phyloP scores from a whole-genome alignment of 2,113 vertebrate genomes.

The Vicugna pacos region DNA sequence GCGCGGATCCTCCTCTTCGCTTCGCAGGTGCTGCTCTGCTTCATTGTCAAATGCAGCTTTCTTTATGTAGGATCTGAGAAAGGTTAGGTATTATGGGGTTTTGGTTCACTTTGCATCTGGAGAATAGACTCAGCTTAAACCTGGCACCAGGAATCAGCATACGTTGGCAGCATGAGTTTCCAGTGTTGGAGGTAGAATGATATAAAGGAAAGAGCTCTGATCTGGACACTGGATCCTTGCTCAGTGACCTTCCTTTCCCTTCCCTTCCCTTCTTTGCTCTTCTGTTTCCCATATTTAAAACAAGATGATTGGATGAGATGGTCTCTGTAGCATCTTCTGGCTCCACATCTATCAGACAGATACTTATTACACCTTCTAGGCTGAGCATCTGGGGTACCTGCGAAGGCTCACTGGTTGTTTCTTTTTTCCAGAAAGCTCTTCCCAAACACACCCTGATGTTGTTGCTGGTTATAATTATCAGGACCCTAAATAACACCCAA shows the following conservation, averaged over 20 bases:
- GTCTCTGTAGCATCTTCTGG: neutral
- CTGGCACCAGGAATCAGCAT: neutral
- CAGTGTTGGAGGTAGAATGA: neutral
- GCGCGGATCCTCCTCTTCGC: neutral
- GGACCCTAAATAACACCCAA: neutral
- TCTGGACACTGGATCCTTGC: neutral
- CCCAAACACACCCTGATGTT: neutral
- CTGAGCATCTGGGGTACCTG: neutral
- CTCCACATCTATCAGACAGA: neutral
- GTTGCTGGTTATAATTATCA: neutral
- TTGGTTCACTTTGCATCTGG: neutral
- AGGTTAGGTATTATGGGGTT: neutral
- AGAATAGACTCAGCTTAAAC: neutral
- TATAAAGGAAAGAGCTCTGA: neutral
- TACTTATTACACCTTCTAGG: neutral
- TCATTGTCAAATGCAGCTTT: neutral
- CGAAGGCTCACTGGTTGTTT: neutral
- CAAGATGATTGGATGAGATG: neutral
- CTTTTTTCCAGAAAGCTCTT: neutral
- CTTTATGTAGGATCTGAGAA: neutral
- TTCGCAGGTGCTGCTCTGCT: neutral
- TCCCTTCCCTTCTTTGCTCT: neutral
- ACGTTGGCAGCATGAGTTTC: neutral
- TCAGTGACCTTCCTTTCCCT: neutral
- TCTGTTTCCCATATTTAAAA: neutral